Conservation (phyloP, 2,888 invertebrate genomes). For the Eupithecia dodoneata region DNA sequence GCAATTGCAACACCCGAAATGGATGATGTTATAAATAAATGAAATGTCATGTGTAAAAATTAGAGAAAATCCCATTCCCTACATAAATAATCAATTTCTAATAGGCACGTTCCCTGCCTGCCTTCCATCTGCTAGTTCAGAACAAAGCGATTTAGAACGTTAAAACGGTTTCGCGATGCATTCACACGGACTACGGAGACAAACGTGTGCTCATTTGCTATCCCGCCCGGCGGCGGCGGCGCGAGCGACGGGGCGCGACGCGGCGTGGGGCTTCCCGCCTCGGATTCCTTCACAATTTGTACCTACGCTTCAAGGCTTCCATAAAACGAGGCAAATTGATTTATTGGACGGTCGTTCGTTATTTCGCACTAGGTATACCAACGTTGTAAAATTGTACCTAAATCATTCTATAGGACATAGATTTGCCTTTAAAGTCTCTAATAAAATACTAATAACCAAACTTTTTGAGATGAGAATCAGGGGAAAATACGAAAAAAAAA, state of each 20-base stretch:
- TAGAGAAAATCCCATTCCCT: neutral
- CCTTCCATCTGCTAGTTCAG: neutral
- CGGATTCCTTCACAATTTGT: conserved; percentile 40
- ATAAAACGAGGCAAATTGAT: conserved; percentile 10
- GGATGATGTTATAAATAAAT: too few species aligned
- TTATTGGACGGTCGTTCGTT: conserved; percentile 22
- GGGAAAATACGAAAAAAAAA: too few species aligned
- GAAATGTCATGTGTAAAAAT: neutral
- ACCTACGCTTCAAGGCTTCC: neutral
- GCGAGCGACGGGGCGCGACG: neutral
- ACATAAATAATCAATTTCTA: neutral
- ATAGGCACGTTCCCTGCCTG: neutral
- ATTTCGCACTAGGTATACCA: conserved; percentile 30
- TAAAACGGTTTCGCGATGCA: conserved; percentile 45
- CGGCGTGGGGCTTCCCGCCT: conserved; percentile 17
- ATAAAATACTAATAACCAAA: too few species aligned
- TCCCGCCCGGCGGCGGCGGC: conserved; percentile 25
- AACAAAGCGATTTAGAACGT: conserved; percentile 25
- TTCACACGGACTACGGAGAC: conserved; percentile 57
- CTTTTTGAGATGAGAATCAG: too few species aligned
- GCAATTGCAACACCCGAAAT: too few species aligned
- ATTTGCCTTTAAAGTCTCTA: too few species aligned
- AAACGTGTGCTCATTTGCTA: conserved; percentile 67
- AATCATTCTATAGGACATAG: too few species aligned
- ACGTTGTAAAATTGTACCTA: neutral